These are phyloP conservation scores for Tetragonula clypearis DNA, from an alignment of 1,140 invertebrate genomes.

Conservation along the genomic window DNA sequence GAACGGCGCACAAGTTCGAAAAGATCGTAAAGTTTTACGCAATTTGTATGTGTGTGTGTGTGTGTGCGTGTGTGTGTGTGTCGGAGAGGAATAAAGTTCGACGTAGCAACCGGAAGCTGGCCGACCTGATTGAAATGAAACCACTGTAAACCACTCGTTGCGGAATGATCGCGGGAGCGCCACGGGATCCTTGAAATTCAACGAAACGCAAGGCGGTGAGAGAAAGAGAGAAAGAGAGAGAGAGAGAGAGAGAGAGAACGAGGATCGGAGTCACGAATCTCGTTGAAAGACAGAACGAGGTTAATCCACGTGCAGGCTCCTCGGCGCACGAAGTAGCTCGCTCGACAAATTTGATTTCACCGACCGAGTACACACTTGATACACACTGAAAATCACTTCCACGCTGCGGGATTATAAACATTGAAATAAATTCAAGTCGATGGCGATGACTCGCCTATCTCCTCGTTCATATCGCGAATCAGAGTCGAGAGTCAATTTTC, in stretches of 20 bases:
- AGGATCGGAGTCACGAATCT: neutral
- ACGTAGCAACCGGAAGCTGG: neutral
- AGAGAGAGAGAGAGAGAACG: neutral
- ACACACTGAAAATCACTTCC: constrained; percentile 1
- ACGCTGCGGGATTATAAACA: neutral
- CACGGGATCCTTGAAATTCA: constrained; percentile 52
- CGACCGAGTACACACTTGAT: constrained; percentile 11
- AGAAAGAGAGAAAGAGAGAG: constrained; percentile 1
- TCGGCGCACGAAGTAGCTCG: constrained; percentile 13
- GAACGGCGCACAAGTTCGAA: neutral
- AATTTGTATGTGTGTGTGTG: neutral
- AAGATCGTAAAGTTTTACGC: neutral
- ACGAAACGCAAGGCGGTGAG: constrained; percentile 26
- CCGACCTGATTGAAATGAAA: constrained; percentile 29
- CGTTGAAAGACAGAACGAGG: constrained; percentile 24
- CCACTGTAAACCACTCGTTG: constrained; percentile 15
- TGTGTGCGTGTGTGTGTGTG: neutral
- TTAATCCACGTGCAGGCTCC: constrained; percentile 44
- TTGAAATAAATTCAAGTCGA: neutral
- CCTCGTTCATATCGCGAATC: too few relatives aligned
- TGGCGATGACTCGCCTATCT: too few relatives aligned
- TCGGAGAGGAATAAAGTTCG: neutral
- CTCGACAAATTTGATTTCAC: constrained; percentile 32
- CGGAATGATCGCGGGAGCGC: constrained; percentile 42
- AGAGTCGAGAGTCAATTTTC: too few relatives aligned